Conservation (phyloP, 2,113 vertebrate species). For the Malurus elegans region DNA sequence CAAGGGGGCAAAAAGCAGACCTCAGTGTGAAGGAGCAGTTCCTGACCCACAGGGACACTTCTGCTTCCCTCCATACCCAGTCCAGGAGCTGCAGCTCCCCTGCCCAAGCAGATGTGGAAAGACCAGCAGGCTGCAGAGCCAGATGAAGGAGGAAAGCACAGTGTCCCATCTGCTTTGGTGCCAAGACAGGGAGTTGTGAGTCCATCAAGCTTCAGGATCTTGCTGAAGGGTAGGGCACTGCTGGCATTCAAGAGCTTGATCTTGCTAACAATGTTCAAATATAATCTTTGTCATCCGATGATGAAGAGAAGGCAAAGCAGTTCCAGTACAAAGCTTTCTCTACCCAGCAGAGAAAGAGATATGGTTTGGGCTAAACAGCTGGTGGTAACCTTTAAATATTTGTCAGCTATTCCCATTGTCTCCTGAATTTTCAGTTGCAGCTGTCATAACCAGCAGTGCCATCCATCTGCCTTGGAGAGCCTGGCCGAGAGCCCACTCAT, state of each 20-base stretch:
- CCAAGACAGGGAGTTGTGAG: neutral
- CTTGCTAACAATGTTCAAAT: neutral
- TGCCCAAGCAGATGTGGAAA: fast-evolving
- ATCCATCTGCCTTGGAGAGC: constrained; percentile 54
- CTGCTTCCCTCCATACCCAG: neutral
- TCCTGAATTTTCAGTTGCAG: constrained; percentile 49
- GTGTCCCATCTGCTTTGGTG: neutral
- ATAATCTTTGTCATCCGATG: neutral
- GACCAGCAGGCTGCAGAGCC: neutral
- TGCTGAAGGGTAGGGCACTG: neutral
- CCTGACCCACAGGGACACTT: neutral
- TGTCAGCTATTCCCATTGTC: constrained; percentile 18
- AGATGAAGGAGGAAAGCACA: neutral
- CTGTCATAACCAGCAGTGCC: constrained; percentile 31
- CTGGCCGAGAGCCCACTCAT: neutral
- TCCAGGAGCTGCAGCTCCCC: fast-evolving
- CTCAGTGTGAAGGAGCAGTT: neutral
- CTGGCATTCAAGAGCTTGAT: neutral
- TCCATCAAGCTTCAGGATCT: neutral
- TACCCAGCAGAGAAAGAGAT: neutral
- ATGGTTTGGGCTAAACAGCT: neutral
- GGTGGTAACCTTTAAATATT: constrained; percentile 42
- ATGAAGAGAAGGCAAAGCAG: neutral
- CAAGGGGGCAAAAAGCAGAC: neutral
- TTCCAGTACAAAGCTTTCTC: neutral